Evolutionary conservation across 2,797 vertebrate genomes (phyloP).

Genomic region (Notolepis coatsorum): DNA sequence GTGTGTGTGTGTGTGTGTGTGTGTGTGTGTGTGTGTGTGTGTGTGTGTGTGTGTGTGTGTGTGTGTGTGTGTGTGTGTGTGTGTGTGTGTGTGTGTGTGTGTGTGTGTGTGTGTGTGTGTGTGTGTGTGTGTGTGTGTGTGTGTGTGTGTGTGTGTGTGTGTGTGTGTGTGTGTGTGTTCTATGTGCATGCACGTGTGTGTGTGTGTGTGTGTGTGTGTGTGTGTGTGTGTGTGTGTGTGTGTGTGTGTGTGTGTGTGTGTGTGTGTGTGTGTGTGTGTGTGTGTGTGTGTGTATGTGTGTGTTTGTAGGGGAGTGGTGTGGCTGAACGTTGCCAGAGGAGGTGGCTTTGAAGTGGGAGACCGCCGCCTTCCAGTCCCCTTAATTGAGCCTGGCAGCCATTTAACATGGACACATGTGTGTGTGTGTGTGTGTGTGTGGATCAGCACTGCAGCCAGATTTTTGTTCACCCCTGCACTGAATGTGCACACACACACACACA

Average conservation of each 20-base stretch:
- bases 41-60: background rate
- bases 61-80: background rate
- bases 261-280: constrained; percentile 9
- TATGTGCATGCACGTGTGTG: background rate
- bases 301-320: constrained; percentile 15
- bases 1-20: background rate
- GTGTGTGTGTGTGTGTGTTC: background rate
- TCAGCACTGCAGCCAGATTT: background rate
- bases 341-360: constrained; percentile 74
- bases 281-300: constrained; percentile 43
- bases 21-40: background rate
- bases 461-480: background rate
- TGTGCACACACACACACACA: constrained; percentile 10
- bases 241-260: background rate
- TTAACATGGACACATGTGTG: constrained; percentile 42
- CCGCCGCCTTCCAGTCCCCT: constrained; percentile 62
- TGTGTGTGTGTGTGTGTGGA: background rate
- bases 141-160: background rate
- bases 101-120: background rate
- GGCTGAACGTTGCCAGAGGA: constrained; percentile 74
- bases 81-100: background rate
- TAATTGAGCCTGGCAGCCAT: constrained; percentile 73
- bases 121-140: background rate
- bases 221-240: constrained; percentile 16
- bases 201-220: constrained; percentile 8